Conservation (phyloP, 2,888 invertebrate genomes). For the Dendrolimus pini region DNA sequence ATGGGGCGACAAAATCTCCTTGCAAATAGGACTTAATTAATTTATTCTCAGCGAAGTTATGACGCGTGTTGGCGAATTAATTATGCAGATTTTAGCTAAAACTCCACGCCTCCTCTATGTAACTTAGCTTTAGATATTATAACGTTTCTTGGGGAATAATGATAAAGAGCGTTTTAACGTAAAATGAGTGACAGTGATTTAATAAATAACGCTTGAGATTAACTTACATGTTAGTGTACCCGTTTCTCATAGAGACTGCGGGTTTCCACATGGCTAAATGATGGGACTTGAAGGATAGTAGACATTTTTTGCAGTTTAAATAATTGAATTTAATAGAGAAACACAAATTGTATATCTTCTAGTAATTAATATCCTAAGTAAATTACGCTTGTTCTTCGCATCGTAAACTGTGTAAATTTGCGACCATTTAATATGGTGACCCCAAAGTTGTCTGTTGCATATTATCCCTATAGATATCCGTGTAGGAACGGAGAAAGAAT, state of each 20-base stretch:
- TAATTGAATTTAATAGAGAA: too few relatives aligned
- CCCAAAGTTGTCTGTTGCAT: too few relatives aligned
- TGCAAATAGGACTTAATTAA: slow-evolving; percentile 56
- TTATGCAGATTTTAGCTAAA: slow-evolving; percentile 50
- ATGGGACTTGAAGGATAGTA: too few relatives aligned
- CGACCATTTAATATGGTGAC: too few relatives aligned
- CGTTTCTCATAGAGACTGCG: neutral
- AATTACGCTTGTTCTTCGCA: too few relatives aligned
- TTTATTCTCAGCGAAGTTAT: slow-evolving; percentile 56
- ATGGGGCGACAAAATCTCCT: slow-evolving; percentile 34
- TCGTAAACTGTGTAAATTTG: too few relatives aligned
- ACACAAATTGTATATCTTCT: too few relatives aligned
- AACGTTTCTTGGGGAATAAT: slow-evolving; percentile 17
- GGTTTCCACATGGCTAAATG: too few relatives aligned
- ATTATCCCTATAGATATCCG: too few relatives aligned
- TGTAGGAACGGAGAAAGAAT: too few relatives aligned
- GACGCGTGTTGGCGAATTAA: slow-evolving; percentile 60
- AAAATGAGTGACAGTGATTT: neutral
- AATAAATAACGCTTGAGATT: slow-evolving; percentile 1
- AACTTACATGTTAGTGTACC: neutral
- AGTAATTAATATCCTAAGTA: too few relatives aligned
- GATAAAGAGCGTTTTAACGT: neutral
- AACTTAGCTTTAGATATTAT: slow-evolving; percentile 8
- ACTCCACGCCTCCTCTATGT: slow-evolving; percentile 24
- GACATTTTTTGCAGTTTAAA: too few relatives aligned